Evolutionary conservation across 2,113 vertebrate genomes (phyloP), one percentile per base, ranked within the genome.

Genomic region (Equus quagga): DNA sequence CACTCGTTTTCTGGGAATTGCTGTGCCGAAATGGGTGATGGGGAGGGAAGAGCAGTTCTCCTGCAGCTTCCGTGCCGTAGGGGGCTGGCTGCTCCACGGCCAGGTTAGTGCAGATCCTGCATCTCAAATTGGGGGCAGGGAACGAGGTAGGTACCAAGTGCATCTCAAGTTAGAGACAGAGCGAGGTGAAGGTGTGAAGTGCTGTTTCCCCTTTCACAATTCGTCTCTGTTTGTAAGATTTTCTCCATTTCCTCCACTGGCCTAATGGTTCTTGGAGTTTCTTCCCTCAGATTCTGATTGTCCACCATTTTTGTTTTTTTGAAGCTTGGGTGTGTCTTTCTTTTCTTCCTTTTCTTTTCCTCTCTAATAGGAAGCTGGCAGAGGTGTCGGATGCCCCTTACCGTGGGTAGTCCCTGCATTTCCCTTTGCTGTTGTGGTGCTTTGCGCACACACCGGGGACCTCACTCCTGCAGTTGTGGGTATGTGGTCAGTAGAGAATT

Each of bases 1-100:
- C 7, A 41, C 58, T 24, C 8, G 23, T 80, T n/a, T 80, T 46
- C 89, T 21, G 5, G 73, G 33, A 64, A 17, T 3, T 31, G 26
- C 12, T 62, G 21, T 60, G 28, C 41, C 0, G 18, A 21, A 23
- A 1, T 0, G 23, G 60, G 19, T 3, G 11, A 6, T n/a, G 26
- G 9, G 17, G 60, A 84, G 28, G 56, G 51, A 65, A 18, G 60
- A 21, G 6, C n/a, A 19, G 12, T n/a, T 8, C 58, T 44, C 18
- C 36, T 21, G 7, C 23, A 21, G 41, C 33, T 8, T 65, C 64
- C 75, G 56, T 51, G 33, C 15, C 1, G 0, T 24, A 7, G 36
- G 12, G 12, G 9, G 4, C 51, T 58, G 33, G 62, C 80, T 85
- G 19, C 76, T 73, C 3, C 15, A 33, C 8, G 12, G 28, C 54